A percentile compares a stretch with the other conserved stretches of the same genome.
phyloP scores from a whole-genome alignment of 2,888 invertebrate genomes.

The Noctuana brunneofusca region DNA sequence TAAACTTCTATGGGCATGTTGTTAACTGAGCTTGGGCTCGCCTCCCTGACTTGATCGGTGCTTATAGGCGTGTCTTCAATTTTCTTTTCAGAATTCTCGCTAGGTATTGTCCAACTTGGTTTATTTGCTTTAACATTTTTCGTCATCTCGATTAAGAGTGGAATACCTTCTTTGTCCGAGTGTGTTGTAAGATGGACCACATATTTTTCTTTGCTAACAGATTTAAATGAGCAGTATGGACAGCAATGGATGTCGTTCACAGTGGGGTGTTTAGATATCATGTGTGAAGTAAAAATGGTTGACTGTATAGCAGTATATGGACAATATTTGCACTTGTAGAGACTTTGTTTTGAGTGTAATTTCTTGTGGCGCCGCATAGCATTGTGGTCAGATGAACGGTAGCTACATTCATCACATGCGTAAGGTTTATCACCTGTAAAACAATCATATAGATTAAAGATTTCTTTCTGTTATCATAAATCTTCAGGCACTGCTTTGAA shows the following conservation, averaged over 20 bases:
- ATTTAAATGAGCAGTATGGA: conserved; percentile 83
- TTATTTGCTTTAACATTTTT: conserved; percentile 57
- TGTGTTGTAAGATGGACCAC: conserved; percentile 80
- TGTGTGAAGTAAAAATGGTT: conserved; percentile 89
- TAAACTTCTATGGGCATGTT: conserved; percentile 71
- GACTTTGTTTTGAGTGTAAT: conserved; percentile 88
- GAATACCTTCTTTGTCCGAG: conserved; percentile 71
- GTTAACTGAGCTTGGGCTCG: conserved; percentile 55
- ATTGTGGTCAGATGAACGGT: conserved; percentile 90
- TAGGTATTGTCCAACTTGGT: conserved; percentile 75
- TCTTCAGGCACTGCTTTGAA: too few species aligned
- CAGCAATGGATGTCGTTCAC: conserved; percentile 85
- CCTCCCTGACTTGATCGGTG: conserved; percentile 52
- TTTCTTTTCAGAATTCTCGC: conserved; percentile 52
- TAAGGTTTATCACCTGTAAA: conserved; percentile 88
- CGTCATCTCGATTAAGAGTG: conserved; percentile 63
- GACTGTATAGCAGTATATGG: conserved; percentile 92
- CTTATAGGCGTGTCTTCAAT: conserved; percentile 44
- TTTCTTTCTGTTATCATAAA: not conserved
- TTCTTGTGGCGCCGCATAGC: conserved; percentile 90
- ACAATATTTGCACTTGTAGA: conserved; percentile 91
- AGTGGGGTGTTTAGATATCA: conserved; percentile 90
- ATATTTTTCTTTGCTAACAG: conserved; percentile 85
- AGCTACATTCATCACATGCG: conserved; percentile 88
- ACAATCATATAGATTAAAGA: not conserved